These are phyloP conservation scores for Patagioenas fasciata DNA, from an alignment of 2,113 vertebrate genomes.

Conservation along the genomic window DNA sequence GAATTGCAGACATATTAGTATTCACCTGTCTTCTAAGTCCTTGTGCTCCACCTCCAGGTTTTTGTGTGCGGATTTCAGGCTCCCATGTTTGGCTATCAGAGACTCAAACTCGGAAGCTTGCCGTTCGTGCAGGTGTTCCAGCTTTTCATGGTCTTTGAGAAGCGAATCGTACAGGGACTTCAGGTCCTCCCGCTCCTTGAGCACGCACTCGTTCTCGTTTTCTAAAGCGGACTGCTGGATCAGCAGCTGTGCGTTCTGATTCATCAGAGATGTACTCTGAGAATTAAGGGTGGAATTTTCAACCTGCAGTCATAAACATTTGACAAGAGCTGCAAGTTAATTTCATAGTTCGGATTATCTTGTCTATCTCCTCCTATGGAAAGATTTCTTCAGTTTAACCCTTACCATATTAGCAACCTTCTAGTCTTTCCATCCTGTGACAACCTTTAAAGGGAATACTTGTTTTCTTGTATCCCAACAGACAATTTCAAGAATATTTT, in stretches of 20 bases:
- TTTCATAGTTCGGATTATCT: background rate
- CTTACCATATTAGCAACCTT: background rate
- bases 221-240: conserved; percentile 90
- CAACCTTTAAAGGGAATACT: background rate
- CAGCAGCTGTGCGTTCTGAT: conserved; percentile 92
- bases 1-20: background rate
- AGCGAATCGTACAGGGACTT: conserved; percentile 89
- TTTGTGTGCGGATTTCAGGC: conserved; percentile 89
- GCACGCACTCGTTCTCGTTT: conserved; percentile 85
- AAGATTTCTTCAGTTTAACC: background rate
- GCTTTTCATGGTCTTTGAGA: conserved; percentile 92
- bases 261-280: conserved; percentile 89
- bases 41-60: conserved; percentile 93
- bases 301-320: conserved; percentile 77
- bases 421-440: background rate
- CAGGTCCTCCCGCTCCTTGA: conserved; percentile 91
- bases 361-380: background rate
- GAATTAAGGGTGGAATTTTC: conserved; percentile 95
- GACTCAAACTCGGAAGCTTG: conserved; percentile 91
- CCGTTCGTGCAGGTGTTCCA: conserved; percentile 92
- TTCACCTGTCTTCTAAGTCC: conserved; percentile 92
- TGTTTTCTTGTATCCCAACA: background rate
- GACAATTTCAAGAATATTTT: background rate
- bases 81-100: conserved; percentile 92
- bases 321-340: background rate